Base-by-base conservation (phyloP, 2,888 invertebrate genomes). In the Zelleria hepariella region DNA sequence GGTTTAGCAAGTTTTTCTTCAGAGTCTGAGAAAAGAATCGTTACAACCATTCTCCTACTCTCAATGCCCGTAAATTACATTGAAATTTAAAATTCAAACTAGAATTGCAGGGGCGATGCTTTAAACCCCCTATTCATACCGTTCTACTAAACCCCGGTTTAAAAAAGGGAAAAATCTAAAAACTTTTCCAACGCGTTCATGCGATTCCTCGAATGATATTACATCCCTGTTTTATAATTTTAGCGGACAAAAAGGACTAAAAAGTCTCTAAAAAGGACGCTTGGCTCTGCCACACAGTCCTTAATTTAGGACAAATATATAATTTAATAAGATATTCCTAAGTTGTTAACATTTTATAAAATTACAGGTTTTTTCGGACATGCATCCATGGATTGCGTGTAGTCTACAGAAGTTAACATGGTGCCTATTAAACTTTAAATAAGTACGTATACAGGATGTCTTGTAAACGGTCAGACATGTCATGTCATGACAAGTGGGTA, bases 1-100 rank as follows among this genome's bases (percentile, higher is more conserved):
- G 7, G 10, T 32, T 32, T 10, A 32, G 32, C 32, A 10, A 7
- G 7, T 10, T 32, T 32, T 32, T 32, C 7, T 5, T 32, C 32
- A 10, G 8, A 32, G 32, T 6, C 32, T 7, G 32, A 10, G 32
- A 10, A 32, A 2, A 32, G 32, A 32, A 32, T 32, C 32, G 32
- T 32, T 32, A 32, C 32, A 32, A 10, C 32, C 5, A 32, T 32
- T 32, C 32, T 32, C 20, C 1, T 15, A 48, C n/a, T 15, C 20
- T 48, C 48, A 7, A 48, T 48, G 20, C 3, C 48, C 4, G 48
- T 58, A 42, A 61, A 62, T 58, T 55, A 60, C 58, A 32, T 57
- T 27, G 24, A 48, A 48, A 57, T 57, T 32, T 57, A 42, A 57
- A 57, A 57, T 57, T 57, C 56, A 21, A 7, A 57, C 20, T 4